A percentile compares a stretch with the other conserved stretches of the same genome.
Conservation (phyloP, 2,113 vertebrate genomes). For the Chitala chitala region DNA sequence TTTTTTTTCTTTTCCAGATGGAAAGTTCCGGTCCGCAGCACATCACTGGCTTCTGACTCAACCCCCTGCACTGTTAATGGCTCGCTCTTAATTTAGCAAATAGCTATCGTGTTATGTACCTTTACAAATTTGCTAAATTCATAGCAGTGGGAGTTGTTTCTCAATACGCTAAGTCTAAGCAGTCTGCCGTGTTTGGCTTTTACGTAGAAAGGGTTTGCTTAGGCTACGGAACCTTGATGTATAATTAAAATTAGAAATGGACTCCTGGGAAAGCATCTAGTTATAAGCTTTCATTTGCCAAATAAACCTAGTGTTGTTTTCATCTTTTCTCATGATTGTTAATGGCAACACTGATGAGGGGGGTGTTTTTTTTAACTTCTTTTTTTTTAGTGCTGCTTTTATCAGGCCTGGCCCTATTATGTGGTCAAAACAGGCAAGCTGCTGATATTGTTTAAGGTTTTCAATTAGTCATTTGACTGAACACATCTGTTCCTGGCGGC, state of each 20-base stretch:
- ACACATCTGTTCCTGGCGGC: constrained; percentile 97
- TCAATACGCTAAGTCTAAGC: constrained; percentile 81
- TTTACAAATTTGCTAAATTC: constrained; percentile 95
- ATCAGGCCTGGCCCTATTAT: constrained; percentile 91
- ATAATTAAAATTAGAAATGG: constrained; percentile 99
- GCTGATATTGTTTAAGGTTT: constrained; percentile 99
- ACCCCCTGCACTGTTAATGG: constrained; percentile 74
- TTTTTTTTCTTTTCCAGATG: constrained; percentile 54
- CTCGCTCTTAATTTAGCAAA: constrained; percentile 98
- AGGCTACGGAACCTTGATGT: constrained; percentile 93
- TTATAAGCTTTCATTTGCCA: constrained; percentile 99
- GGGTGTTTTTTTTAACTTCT: constrained; percentile 69
- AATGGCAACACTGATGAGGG: constrained; percentile 97
- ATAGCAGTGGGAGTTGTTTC: constrained; percentile 91
- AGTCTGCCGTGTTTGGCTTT: constrained; percentile 89
- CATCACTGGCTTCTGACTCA: constrained; percentile 69
- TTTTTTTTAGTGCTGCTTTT: constrained; percentile 60
- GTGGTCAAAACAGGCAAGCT: constrained; percentile 92
- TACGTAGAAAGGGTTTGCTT: constrained; percentile 92
- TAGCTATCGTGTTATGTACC: constrained; percentile 98
- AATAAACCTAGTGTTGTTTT: constrained; percentile 99
- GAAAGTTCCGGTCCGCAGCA: constrained; percentile 66
- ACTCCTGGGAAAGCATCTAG: constrained; percentile 95
- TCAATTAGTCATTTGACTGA: constrained; percentile 99
- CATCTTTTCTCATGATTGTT: constrained; percentile 99